Percentiles rank a stretch among this genome's conserved stretches.
Conservation (phyloP, 2,888 invertebrate species). For the Ectemnius lituratus region DNA sequence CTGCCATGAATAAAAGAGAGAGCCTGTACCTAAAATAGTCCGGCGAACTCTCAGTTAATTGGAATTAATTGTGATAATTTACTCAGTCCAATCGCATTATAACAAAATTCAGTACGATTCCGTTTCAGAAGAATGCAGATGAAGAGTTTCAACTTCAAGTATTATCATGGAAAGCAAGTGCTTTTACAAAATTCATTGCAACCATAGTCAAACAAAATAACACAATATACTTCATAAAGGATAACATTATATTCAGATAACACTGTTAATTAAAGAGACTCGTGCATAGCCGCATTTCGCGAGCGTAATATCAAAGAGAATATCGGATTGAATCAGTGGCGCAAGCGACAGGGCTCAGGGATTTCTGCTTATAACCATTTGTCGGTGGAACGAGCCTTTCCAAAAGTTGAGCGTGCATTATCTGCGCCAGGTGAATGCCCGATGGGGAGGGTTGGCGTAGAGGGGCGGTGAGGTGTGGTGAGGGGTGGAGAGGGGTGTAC, state of each 20-base stretch:
- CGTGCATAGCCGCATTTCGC: not conserved
- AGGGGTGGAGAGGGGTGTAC: not conserved
- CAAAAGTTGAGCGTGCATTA: not conserved
- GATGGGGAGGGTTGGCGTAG: not conserved
- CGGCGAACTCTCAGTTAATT: too few species aligned
- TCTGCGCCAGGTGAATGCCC: not conserved
- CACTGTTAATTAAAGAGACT: not conserved
- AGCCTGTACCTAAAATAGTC: too few species aligned
- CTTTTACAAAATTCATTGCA: not conserved
- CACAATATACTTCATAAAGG: conserved; percentile 9
- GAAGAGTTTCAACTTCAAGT: too few species aligned
- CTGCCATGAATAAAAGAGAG: conserved; percentile 34
- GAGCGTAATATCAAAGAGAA: not conserved
- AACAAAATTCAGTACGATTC: too few species aligned
- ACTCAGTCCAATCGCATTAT: too few species aligned
- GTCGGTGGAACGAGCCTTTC: not conserved
- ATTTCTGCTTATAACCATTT: not conserved
- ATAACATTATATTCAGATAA: conserved; percentile 5
- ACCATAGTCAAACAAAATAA: not conserved
- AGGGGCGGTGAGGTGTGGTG: not conserved
- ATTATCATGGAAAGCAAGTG: too few species aligned
- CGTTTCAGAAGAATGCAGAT: too few species aligned
- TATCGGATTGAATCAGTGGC: not conserved
- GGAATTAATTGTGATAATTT: too few species aligned
- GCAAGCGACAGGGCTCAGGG: not conserved